Percentiles rank a stretch among this genome's conserved stretches.
phyloP scores from a whole-genome alignment of 1,140 invertebrate genomes.

The Leucophenga varia region DNA sequence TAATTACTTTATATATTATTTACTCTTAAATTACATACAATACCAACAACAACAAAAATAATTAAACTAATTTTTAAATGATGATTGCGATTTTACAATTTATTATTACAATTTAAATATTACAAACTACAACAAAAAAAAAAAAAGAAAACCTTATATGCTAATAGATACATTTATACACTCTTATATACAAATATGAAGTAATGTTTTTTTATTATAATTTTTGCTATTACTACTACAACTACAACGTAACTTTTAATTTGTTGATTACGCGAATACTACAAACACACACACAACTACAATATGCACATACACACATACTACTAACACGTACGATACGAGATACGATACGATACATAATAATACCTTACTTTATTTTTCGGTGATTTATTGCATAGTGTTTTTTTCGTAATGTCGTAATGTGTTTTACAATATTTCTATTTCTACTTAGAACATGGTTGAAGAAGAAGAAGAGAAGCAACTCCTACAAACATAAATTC shows the following conservation, averaged over 20 bases:
- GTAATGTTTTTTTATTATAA: no score
- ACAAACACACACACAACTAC: constrained; percentile 30
- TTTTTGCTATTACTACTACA: constrained; percentile 47
- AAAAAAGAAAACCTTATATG: no score
- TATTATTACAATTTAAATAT: no score
- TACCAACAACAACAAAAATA: no score
- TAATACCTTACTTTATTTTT: constrained; percentile 47
- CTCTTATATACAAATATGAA: no score
- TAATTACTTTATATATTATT: no score
- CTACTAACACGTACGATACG: no score
- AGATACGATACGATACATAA: constrained; percentile 41
- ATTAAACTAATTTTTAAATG: constrained; percentile 44
- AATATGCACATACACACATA: constrained; percentile 29
- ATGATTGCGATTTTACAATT: constrained; percentile 53
- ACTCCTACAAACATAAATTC: constrained; percentile 46
- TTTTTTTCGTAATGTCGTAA: constrained; percentile 16
- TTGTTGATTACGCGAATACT: constrained; percentile 36
- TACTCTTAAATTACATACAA: no score
- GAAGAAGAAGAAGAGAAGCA: constrained; percentile 29
- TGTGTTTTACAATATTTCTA: no score
- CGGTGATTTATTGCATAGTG: constrained; percentile 53
- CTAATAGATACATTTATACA: no score
- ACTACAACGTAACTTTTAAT: constrained; percentile 53
- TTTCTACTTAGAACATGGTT: no score
- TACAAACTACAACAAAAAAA: no score